Evolutionary conservation across 2,113 vertebrate genomes (phyloP).

Genomic region (Platycercus adscitus): DNA sequence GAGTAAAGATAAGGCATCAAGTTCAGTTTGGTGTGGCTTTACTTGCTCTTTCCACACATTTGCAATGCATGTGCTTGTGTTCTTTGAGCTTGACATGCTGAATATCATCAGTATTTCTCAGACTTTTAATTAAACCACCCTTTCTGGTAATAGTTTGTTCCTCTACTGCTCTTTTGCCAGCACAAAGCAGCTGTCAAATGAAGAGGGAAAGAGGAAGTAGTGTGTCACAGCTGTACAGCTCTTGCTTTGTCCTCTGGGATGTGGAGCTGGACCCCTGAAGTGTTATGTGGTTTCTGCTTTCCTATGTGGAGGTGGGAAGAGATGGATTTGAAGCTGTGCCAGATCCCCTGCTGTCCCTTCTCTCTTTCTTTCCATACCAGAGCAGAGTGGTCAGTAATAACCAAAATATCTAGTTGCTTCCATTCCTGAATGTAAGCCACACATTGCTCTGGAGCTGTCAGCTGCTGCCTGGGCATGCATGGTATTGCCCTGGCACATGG

Average conservation of each 20-base stretch:
- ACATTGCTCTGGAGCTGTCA: background rate
- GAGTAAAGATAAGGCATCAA: background rate
- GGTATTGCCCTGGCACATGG: background rate
- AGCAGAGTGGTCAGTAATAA: background rate
- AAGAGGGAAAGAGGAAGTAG: background rate
- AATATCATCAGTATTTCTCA: background rate
- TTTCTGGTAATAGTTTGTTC: background rate
- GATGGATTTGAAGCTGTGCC: background rate
- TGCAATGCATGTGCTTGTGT: background rate
- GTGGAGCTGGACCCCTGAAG: background rate
- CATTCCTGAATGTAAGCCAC: fast-evolving
- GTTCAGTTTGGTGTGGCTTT: background rate
- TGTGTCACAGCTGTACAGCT: background rate
- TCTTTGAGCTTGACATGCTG: background rate
- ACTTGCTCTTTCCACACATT: background rate
- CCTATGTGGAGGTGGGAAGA: background rate
- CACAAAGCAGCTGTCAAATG: background rate
- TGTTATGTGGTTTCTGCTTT: background rate
- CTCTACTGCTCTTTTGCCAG: background rate
- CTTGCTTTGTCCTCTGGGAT: background rate
- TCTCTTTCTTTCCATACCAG: background rate
- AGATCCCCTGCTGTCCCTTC: background rate
- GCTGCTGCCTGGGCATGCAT: background rate
- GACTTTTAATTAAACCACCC: background rate
- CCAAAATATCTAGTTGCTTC: background rate